Conservation (phyloP, 2,888 invertebrate genomes). For the Amblyjoppa fuscipennis region DNA sequence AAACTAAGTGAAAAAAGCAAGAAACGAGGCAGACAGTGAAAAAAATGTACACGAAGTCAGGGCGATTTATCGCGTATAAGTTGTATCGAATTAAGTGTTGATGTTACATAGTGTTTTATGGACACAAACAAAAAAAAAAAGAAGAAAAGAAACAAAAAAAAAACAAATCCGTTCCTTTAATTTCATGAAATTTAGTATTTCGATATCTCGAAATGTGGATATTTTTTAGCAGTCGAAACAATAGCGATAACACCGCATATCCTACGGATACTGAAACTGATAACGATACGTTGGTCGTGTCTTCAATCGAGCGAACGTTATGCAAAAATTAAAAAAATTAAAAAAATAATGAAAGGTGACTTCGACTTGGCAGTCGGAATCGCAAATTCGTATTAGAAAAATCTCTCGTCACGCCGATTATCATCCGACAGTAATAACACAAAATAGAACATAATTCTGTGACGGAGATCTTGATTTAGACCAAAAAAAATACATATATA, state of each 20-base stretch:
- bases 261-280: conserved; percentile 22
- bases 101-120: conserved; percentile 55
- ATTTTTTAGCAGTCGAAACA: conserved; percentile 42
- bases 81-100: conserved; percentile 63
- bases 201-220: conserved; percentile 31
- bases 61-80: conserved; percentile 24
- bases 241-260: conserved; percentile 59
- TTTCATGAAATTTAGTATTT: conserved; percentile 21
- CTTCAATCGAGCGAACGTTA: background rate
- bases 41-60: conserved; percentile 2
- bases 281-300: conserved; percentile 16
- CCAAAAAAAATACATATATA: background rate
- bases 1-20: background rate
- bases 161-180: background rate
- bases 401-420: conserved; percentile 27
- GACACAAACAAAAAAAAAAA: background rate
- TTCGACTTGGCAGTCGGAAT: conserved; percentile 2
- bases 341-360: conserved; percentile 5
- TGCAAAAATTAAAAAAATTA: background rate
- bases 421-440: conserved; percentile 30
- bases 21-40: background rate
- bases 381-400: conserved; percentile 13
- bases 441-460: conserved; percentile 11
- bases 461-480: background rate
- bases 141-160: background rate